Conservation (phyloP, 2,888 invertebrate genomes). For the Agonopterix alstromeriana region DNA sequence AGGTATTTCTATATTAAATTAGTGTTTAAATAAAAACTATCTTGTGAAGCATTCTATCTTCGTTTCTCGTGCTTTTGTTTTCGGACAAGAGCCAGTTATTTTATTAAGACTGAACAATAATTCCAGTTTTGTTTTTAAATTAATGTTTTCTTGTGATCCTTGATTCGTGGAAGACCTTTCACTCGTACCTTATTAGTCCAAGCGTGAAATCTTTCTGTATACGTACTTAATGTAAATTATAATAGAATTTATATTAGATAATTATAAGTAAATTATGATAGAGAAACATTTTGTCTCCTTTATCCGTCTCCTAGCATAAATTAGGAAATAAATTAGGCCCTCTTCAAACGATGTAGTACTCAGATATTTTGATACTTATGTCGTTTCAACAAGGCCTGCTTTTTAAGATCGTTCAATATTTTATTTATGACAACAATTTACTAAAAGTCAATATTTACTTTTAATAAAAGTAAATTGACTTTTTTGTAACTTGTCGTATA, state of each 20-base stretch:
- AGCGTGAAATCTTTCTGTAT: slow-evolving; percentile 73
- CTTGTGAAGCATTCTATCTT: slow-evolving; percentile 30
- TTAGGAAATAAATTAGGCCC: slow-evolving; percentile 32
- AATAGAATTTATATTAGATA: slow-evolving; percentile 76
- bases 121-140: slow-evolving; percentile 66
- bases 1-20: slow-evolving; percentile 60
- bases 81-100: slow-evolving; percentile 49
- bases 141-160: slow-evolving; percentile 38
- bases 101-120: slow-evolving; percentile 71
- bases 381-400: slow-evolving; percentile 39
- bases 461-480: background rate
- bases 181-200: slow-evolving; percentile 68
- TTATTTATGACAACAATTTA: background rate
- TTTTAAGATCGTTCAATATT: background rate
- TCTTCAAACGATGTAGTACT: slow-evolving; percentile 41
- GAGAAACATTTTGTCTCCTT: slow-evolving; percentile 62
- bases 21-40: slow-evolving; percentile 53
- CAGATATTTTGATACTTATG: slow-evolving; percentile 16
- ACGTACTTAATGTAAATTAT: slow-evolving; percentile 76
- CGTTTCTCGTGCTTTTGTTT: slow-evolving; percentile 33
- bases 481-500: background rate
- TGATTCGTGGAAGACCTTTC: slow-evolving; percentile 44
- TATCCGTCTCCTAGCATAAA: slow-evolving; percentile 19
- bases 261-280: slow-evolving; percentile 73
- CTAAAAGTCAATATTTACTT: background rate